A percentile compares a stretch with the other conserved stretches of the same genome.
Conservation (phyloP, 2,113 vertebrate species). For the Clarias magur region DNA sequence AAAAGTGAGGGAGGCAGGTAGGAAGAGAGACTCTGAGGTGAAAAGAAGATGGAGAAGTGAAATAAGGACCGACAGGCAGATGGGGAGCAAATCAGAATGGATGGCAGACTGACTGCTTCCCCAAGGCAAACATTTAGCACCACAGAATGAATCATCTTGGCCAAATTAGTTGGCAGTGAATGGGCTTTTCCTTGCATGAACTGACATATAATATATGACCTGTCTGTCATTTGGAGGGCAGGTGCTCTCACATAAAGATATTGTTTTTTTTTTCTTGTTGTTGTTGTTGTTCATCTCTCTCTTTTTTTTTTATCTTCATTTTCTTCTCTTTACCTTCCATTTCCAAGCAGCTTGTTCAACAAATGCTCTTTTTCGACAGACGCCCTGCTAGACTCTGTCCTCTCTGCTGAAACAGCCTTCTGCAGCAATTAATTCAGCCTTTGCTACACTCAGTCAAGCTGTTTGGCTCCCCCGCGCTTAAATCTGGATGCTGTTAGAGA, state of each 20-base stretch:
- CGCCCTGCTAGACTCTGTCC: background rate
- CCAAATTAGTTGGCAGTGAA: constrained; percentile 42
- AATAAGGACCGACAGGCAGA: constrained; percentile 45
- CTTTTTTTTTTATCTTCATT: constrained; percentile 1
- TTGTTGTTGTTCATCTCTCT: background rate
- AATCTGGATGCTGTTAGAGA: constrained; percentile 34
- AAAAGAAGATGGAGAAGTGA: constrained; percentile 38
- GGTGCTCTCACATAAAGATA: constrained; percentile 12
- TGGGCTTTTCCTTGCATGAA: constrained; percentile 39
- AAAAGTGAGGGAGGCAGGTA: background rate
- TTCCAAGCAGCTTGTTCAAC: constrained; percentile 26
- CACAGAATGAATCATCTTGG: constrained; percentile 48
- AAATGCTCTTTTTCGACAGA: constrained; percentile 20
- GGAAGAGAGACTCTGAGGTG: constrained; percentile 25
- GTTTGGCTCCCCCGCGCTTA: constrained; percentile 17
- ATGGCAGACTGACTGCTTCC: constrained; percentile 44
- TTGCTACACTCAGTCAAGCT: constrained; percentile 18
- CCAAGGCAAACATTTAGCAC: constrained; percentile 45
- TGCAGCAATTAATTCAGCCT: constrained; percentile 38
- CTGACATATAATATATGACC: constrained; percentile 33
- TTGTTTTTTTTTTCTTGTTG: background rate
- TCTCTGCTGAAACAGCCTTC: constrained; percentile 35
- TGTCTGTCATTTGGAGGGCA: constrained; percentile 24
- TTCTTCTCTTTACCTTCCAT: background rate
- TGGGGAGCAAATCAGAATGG: constrained; percentile 48